Conservation (phyloP, 1,140 invertebrate genomes). For the Steinernema feltiae region DNA sequence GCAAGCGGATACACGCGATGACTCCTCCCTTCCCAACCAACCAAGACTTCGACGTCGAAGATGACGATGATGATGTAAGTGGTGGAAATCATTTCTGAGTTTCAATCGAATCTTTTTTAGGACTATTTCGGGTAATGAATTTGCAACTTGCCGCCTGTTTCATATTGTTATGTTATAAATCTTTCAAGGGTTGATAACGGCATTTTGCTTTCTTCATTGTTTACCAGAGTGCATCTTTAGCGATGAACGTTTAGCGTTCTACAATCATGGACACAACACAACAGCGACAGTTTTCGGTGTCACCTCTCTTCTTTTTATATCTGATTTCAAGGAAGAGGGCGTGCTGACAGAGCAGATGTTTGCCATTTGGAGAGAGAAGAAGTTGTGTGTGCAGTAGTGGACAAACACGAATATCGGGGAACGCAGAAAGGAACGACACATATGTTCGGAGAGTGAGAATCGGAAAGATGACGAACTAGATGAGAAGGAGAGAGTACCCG, state of each 20-base stretch:
- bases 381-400: neutral
- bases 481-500: neutral
- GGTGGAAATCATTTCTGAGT: neutral
- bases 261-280: neutral
- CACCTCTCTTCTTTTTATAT: neutral
- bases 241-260: neutral
- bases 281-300: neutral
- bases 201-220: neutral
- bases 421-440: neutral
- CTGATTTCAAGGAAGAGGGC: too few relatives aligned
- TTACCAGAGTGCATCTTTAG: neutral
- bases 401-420: neutral
- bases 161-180: neutral
- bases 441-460: slow-evolving; percentile 6
- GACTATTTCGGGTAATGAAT: slow-evolving; percentile 6
- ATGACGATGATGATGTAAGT: neutral
- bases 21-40: neutral
- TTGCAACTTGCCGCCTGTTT: neutral
- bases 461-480: neutral
- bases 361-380: neutral
- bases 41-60: neutral
- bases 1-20: neutral
- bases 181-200: neutral
- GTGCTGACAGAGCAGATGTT: too few relatives aligned
- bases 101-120: neutral